Evolutionary conservation across 1,140 invertebrate species (phyloP).

Genomic region (Drosophila triauraria): DNA sequence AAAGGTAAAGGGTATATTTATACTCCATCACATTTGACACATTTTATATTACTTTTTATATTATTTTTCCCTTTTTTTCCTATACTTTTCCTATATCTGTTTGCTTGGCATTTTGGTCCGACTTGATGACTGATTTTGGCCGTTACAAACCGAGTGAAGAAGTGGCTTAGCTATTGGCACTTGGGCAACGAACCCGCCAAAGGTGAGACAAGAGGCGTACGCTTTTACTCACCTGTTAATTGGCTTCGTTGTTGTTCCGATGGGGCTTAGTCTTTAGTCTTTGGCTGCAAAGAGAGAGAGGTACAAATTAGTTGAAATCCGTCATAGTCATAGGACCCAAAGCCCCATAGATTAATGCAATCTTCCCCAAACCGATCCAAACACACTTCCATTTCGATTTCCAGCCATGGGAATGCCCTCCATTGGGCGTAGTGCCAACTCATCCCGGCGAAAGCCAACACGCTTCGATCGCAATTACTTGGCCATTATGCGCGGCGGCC

Average conservation of each 20-base stretch:
- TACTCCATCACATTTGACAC: neutral
- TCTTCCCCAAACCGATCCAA: slow-evolving; percentile 1
- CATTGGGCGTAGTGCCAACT: slow-evolving; percentile 37
- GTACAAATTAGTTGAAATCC: slow-evolving; percentile 18
- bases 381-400: slow-evolving; percentile 17
- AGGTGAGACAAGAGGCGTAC: slow-evolving; percentile 5
- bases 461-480: slow-evolving; percentile 43
- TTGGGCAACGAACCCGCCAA: slow-evolving; percentile 25
- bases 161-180: slow-evolving; percentile 3
- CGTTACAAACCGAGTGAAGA: neutral
- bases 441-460: slow-evolving; percentile 47
- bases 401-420: slow-evolving; percentile 7
- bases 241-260: slow-evolving; percentile 12
- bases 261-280: slow-evolving; percentile 20
- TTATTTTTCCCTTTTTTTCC: neutral
- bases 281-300: slow-evolving; percentile 47
- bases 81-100: neutral
- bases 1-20: neutral
- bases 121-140: neutral
- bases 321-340: slow-evolving; percentile 13
- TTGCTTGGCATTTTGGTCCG: slow-evolving; percentile 1
- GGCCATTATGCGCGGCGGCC: slow-evolving; percentile 31
- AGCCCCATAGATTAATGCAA: slow-evolving; percentile 41
- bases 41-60: too few relatives aligned
- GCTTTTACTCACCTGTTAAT: slow-evolving; percentile 37